A percentile compares a stretch with the other conserved stretches of the same genome.
phyloP scores from a whole-genome alignment of 2,113 vertebrate species.

The Peromyscus polionotus region DNA sequence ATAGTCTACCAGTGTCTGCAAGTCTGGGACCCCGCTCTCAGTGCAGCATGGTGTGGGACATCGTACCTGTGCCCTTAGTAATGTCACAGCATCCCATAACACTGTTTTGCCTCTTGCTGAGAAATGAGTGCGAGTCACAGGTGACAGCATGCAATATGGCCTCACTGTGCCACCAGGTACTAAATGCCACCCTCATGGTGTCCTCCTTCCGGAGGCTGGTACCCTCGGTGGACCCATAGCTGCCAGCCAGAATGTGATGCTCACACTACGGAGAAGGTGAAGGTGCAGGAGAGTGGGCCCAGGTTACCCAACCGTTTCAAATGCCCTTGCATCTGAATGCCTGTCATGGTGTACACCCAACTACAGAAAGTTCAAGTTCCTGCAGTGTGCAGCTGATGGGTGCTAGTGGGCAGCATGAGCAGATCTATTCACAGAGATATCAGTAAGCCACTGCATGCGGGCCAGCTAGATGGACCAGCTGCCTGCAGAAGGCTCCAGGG shows the following conservation, averaged over 20 bases:
- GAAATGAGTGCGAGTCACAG: not conserved
- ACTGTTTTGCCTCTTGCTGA: fast-evolving
- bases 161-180: not conserved
- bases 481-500: not conserved
- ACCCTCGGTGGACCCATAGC: fast-evolving
- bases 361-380: fast-evolving
- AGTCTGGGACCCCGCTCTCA: not conserved
- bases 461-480: no score
- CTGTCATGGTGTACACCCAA: fast-evolving
- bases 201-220: not conserved
- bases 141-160: fast-evolving
- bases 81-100: not conserved
- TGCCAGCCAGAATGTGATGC: fast-evolving
- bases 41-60: fast-evolving
- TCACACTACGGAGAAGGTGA: fast-evolving
- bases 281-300: not conserved
- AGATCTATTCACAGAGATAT: not conserved
- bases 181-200: not conserved
- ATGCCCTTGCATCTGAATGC: not conserved
- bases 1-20: fast-evolving
- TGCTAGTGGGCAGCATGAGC: not conserved
- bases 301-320: fast-evolving
- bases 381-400: not conserved
- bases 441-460: not conserved
- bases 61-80: fast-evolving